Conservation (phyloP, 2,113 vertebrate genomes). For the Melanerpes formicivorus region DNA sequence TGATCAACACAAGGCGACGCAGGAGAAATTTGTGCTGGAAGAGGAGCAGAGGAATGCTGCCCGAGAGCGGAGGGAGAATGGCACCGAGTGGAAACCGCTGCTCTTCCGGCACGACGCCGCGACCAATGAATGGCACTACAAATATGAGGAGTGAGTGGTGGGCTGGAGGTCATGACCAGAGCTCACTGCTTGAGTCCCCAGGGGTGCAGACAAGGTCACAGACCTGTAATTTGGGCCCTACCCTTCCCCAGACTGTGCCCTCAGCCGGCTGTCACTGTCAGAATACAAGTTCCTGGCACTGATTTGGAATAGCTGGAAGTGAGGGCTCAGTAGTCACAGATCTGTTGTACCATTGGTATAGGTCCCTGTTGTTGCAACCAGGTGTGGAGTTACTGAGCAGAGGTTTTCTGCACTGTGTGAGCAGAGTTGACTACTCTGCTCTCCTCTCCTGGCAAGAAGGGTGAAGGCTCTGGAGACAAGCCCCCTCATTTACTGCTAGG, state of each 20-base stretch:
- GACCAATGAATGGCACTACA: conserved; percentile 89
- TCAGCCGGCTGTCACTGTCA: neutral
- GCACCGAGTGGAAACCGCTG: conserved; percentile 76
- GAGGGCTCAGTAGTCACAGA: neutral
- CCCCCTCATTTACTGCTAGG: neutral
- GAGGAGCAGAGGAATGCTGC: conserved; percentile 87
- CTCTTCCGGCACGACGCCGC: conserved; percentile 83
- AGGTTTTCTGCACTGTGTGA: neutral
- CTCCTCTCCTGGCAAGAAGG: neutral
- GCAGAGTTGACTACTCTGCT: neutral
- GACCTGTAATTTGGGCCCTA: neutral
- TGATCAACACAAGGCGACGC: conserved; percentile 89
- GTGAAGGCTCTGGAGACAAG: neutral
- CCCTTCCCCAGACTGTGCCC: neutral
- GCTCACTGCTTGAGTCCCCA: neutral
- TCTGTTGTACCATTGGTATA: neutral
- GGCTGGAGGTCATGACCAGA: neutral
- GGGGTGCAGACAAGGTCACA: neutral
- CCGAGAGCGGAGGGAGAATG: conserved; percentile 80
- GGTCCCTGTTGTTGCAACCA: neutral
- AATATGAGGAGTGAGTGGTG: conserved; percentile 83
- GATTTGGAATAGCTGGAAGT: neutral
- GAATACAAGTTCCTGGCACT: neutral
- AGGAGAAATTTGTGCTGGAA: conserved; percentile 91
- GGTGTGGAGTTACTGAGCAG: neutral